Evolutionary conservation across 2,888 invertebrate species (phyloP).

Genomic region (Euphydryas editha): DNA sequence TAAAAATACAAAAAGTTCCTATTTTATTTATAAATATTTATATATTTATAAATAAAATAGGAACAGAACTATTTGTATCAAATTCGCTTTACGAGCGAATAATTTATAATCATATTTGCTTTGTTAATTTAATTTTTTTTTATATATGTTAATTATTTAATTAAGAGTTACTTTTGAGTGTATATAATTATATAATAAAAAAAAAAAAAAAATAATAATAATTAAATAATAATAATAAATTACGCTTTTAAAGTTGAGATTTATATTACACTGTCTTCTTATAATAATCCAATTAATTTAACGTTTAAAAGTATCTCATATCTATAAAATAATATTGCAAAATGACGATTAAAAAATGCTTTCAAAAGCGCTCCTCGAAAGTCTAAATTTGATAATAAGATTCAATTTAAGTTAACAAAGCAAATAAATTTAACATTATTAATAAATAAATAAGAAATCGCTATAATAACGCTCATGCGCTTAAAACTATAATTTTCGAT

Average conservation of each 20-base stretch:
- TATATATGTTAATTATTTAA: background rate
- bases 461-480: conserved; percentile 18
- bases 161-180: too few relatives aligned
- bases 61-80: background rate
- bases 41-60: too few relatives aligned
- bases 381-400: background rate
- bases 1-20: conserved; percentile 23
- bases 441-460: background rate
- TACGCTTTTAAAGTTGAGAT: too few relatives aligned
- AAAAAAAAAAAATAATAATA: too few relatives aligned
- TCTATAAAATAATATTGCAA: too few relatives aligned
- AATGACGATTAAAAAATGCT: too few relatives aligned
- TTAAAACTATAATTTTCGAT: conserved; percentile 58
- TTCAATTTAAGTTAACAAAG: conserved; percentile 1
- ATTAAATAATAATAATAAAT: too few relatives aligned
- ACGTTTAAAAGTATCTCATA: too few relatives aligned
- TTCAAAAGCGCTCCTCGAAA: too few relatives aligned
- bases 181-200: too few relatives aligned
- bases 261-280: too few relatives aligned
- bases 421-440: background rate
- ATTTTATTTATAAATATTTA: background rate
- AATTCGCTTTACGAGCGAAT: background rate
- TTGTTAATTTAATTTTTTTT: conserved; percentile 3
- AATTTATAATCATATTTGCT: conserved; percentile 3
- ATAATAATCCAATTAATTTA: too few relatives aligned